phyloP scores from a whole-genome alignment of 2,888 invertebrate species.

The Anagyrus pseudococci region DNA sequence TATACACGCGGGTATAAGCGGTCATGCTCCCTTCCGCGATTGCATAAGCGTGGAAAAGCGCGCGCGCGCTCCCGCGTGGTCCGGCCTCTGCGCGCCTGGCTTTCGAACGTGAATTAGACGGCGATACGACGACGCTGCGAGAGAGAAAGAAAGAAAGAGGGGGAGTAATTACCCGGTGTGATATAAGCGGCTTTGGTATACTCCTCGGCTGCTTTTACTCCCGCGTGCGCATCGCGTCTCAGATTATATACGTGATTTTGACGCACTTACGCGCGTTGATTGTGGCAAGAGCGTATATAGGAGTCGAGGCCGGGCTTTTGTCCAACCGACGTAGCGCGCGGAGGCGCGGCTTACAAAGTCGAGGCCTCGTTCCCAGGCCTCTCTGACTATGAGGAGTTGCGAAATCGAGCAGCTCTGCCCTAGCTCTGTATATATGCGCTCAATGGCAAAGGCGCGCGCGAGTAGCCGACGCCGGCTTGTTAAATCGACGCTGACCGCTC shows the following conservation, averaged over 20 bases:
- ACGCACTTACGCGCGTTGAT: too few relatives aligned
- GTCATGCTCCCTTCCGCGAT: slow-evolving; percentile 24
- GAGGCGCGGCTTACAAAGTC: too few relatives aligned
- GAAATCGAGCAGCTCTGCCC: too few relatives aligned
- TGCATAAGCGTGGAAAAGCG: slow-evolving; percentile 27
- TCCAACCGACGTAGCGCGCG: background rate
- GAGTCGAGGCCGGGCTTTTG: too few relatives aligned
- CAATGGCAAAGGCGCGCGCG: too few relatives aligned
- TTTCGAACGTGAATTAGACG: slow-evolving; percentile 34
- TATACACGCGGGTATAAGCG: background rate
- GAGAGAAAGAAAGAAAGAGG: background rate
- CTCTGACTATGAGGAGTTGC: too few relatives aligned
- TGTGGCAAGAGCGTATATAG: too few relatives aligned
- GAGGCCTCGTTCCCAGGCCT: too few relatives aligned
- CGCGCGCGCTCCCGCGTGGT: background rate
- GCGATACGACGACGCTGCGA: slow-evolving; percentile 8
- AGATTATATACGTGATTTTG: background rate
- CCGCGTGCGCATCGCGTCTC: background rate
- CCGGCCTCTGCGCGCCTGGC: too few relatives aligned
- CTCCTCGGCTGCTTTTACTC: background rate
- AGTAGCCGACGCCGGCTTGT: too few relatives aligned
- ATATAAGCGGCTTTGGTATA: slow-evolving; percentile 28
- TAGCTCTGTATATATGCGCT: too few relatives aligned
- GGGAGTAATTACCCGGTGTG: slow-evolving; percentile 32
- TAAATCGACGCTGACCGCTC: too few relatives aligned